phyloP scores from a whole-genome alignment of 2,113 vertebrate species.

The Heliornis fulica region DNA sequence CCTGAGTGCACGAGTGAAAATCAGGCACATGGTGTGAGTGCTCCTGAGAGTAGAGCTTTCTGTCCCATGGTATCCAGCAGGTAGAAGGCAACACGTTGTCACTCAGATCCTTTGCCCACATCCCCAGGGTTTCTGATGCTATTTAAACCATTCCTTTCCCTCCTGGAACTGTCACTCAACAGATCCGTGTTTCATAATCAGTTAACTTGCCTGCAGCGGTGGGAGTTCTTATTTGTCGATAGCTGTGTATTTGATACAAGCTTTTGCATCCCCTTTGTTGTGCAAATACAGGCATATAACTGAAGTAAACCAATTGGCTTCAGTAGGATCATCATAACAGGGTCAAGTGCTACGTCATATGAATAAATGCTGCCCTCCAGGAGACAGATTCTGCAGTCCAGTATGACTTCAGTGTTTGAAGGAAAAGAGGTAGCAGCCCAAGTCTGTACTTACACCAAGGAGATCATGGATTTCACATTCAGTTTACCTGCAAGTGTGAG shows the following conservation, averaged over 20 bases:
- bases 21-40: accelerated
- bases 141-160: background rate
- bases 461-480: background rate
- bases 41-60: background rate
- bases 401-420: background rate
- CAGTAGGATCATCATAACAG: background rate
- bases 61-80: background rate
- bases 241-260: background rate
- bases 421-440: background rate
- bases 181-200: slow-evolving; percentile 1
- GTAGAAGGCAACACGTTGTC: accelerated
- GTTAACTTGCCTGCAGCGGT: background rate
- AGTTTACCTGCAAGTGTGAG: background rate
- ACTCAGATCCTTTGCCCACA: background rate
- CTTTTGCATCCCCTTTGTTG: background rate
- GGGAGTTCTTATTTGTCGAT: background rate
- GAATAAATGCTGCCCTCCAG: background rate
- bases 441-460: background rate
- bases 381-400: background rate
- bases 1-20: accelerated
- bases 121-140: background rate
- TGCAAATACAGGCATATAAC: background rate
- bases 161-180: background rate
- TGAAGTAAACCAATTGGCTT: background rate
- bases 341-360: background rate